A percentile compares a stretch with the other conserved stretches of the same genome.
These are phyloP conservation scores for Lates calcarifer DNA, from an alignment of 2,113 vertebrate species.

Conservation along the genomic window DNA sequence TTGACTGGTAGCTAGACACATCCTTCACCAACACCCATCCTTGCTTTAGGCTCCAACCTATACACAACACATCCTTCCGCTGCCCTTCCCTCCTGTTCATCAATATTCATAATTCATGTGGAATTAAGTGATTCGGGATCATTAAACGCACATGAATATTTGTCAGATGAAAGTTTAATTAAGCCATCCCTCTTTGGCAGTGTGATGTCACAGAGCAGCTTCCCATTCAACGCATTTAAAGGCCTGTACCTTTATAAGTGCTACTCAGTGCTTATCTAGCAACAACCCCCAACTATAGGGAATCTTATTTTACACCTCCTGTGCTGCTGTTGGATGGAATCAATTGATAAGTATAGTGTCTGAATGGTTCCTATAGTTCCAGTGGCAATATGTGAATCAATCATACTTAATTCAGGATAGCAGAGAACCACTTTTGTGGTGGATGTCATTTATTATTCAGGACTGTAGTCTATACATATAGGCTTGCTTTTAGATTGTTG, in stretches of 20 bases:
- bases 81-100: slow-evolving; percentile 58
- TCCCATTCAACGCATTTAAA: slow-evolving; percentile 66
- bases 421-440: slow-evolving; percentile 56
- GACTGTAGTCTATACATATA: slow-evolving; percentile 54
- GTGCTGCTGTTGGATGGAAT: slow-evolving; percentile 37
- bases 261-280: slow-evolving; percentile 47
- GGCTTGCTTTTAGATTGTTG: slow-evolving; percentile 45
- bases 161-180: slow-evolving; percentile 79
- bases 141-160: slow-evolving; percentile 80
- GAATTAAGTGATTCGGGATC: slow-evolving; percentile 77
- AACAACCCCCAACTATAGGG: slow-evolving; percentile 15
- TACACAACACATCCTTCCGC: slow-evolving; percentile 20
- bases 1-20: slow-evolving; percentile 59
- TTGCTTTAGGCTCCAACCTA: slow-evolving; percentile 48
- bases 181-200: slow-evolving; percentile 62
- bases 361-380: slow-evolving; percentile 60
- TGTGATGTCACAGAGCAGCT: slow-evolving; percentile 53
- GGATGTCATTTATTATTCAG: slow-evolving; percentile 74
- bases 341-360: slow-evolving; percentile 56
- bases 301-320: slow-evolving; percentile 59
- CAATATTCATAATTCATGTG: slow-evolving; percentile 81
- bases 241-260: slow-evolving; percentile 61
- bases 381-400: slow-evolving; percentile 64
- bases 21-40: slow-evolving; percentile 36
- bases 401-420: slow-evolving; percentile 75